Evolutionary conservation across 2,888 invertebrate genomes (phyloP).

Genomic region (Drosophila diplacantha): DNA sequence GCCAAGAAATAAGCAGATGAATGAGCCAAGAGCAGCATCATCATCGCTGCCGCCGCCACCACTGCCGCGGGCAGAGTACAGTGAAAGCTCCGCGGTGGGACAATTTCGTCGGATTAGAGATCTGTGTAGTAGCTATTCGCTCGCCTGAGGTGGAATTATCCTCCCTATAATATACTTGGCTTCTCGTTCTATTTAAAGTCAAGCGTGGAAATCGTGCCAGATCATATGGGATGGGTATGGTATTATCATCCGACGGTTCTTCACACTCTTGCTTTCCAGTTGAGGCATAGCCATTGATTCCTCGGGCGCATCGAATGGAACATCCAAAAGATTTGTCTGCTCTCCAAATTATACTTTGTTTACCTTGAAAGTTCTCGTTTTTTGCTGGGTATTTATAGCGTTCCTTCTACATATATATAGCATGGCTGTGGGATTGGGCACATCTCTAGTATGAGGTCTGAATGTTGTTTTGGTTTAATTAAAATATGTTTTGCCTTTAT

Average conservation of each 20-base stretch:
- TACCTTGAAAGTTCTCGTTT: slow-evolving; percentile 62
- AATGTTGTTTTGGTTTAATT: slow-evolving; percentile 61
- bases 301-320: slow-evolving; percentile 23
- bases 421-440: slow-evolving; percentile 19
- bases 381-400: slow-evolving; percentile 55
- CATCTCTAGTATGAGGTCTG: slow-evolving; percentile 24
- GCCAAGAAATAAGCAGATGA: slow-evolving; percentile 43
- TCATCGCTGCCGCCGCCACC: slow-evolving; percentile 6
- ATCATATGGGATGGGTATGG: slow-evolving; percentile 13
- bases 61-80: slow-evolving; percentile 13
- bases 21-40: slow-evolving; percentile 40
- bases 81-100: slow-evolving; percentile 11
- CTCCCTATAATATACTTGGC: slow-evolving; percentile 8
- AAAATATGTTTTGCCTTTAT: slow-evolving; percentile 50
- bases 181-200: slow-evolving; percentile 58
- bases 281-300: slow-evolving; percentile 27
- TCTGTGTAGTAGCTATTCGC: not conserved
- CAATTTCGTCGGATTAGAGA: slow-evolving; percentile 24
- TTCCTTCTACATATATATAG: slow-evolving; percentile 27
- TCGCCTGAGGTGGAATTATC: slow-evolving; percentile 17
- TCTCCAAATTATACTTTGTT: slow-evolving; percentile 62
- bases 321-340: slow-evolving; percentile 48
- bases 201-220: slow-evolving; percentile 54
- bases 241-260: slow-evolving; percentile 20
- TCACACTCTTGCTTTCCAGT: slow-evolving; percentile 30